Conservation (phyloP, 2,113 vertebrate species). For the Protobothrops mucrosquamatus region DNA sequence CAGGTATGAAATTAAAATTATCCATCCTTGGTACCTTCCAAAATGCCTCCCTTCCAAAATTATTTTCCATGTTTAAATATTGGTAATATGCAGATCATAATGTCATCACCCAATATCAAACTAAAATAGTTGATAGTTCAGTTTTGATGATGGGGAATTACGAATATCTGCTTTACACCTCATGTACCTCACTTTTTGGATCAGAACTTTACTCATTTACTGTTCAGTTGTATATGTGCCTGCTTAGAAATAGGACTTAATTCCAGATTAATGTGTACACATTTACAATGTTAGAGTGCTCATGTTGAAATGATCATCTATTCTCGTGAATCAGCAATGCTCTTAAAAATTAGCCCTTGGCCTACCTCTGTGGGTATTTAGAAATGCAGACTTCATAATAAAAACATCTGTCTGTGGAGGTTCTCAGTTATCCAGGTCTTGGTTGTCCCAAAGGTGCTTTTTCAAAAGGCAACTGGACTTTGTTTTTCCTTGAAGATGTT, state of each 20-base stretch:
- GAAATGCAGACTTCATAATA: neutral
- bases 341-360: neutral
- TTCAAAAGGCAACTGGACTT: neutral
- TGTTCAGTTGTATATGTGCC: neutral
- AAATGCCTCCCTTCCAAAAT: fast-evolving
- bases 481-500: neutral
- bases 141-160: neutral
- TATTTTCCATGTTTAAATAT: neutral
- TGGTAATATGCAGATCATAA: neutral
- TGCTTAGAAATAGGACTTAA: neutral
- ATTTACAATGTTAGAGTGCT: neutral
- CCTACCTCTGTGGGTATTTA: neutral
- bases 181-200: neutral
- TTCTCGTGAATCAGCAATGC: neutral
- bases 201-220: neutral
- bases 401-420: no score
- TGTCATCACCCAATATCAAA: neutral
- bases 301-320: neutral
- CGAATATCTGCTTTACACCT: neutral
- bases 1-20: slow-evolving; percentile 77
- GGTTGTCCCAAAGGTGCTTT: neutral
- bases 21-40: neutral
- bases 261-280: neutral
- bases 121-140: neutral
- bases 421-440: neutral